Base-by-base conservation (phyloP, 2,113 vertebrate species). In the Asarcornis scutulata region DNA sequence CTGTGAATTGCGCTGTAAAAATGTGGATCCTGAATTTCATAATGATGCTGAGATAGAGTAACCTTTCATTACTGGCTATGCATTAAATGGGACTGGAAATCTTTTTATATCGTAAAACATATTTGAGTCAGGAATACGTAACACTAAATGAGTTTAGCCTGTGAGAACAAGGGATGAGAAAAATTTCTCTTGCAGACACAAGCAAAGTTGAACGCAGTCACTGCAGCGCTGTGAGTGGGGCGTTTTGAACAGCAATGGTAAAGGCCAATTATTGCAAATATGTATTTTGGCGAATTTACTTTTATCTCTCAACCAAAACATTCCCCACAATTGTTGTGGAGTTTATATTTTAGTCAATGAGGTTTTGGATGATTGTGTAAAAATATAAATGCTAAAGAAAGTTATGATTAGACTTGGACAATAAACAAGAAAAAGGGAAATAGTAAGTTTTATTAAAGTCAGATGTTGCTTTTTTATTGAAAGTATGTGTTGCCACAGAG, bases 291-390 rank as follows among this genome's bases (percentile, higher is more conserved):
- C 95, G 87, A 80, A 53, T 94, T 97, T 86, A 63, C 96, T 96
- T 98, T 96, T 96, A 93, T 98, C 93, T 97, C 87, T 86, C 84
- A 96, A 97, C 95, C 83, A n/a, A 95, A 97, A 97, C 94, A 93
- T 97, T 97, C 88, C 90, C 94, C 94, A 96, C 91, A 95, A 69
- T 97, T 98, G 88, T 96, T 96, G 91, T 97, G 95, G 91, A 82
- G 75, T 95, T 96, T 97, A 21, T 95, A 80, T 97, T 97, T 97
- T 97, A 97, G 95, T 96, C 91, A 91, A 1, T 93, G 93, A 97
- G 95, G 96, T 97, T 97, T 97, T 94, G 93, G 81, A 91, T 96
- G 92, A 84, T 91, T 97, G 91, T 97, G 92, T 97, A 91, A 97
- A 98, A 97, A 85, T 96, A 93, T 79, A 97, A 97, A 94, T 60